Percentiles rank a stretch among this genome's conserved stretches.
These are phyloP conservation scores for Platichthys flesus DNA, from an alignment of 2,113 vertebrate species.

Conservation along the genomic window DNA sequence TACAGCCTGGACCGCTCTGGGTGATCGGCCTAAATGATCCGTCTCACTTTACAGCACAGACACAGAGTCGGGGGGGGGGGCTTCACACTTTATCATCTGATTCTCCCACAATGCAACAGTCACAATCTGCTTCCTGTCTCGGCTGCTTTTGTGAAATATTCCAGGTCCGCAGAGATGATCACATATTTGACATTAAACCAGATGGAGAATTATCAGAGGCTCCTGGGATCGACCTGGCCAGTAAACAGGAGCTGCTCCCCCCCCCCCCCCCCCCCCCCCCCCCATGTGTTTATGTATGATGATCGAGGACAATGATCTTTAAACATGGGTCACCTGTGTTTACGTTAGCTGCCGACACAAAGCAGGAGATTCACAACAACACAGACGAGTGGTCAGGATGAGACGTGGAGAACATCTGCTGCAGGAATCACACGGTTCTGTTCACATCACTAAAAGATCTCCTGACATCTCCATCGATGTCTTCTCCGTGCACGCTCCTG, in stretches of 20 bases:
- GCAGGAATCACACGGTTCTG: too few species aligned
- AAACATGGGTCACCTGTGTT: slow-evolving; percentile 53
- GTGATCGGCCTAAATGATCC: slow-evolving; percentile 32
- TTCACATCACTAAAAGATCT: too few species aligned
- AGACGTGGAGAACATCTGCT: too few species aligned
- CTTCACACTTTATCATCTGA: neutral
- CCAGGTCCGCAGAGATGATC: slow-evolving; percentile 42
- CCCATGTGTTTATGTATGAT: neutral
- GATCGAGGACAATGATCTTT: slow-evolving; percentile 14
- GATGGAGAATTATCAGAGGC: slow-evolving; percentile 38
- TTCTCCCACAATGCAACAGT: neutral
- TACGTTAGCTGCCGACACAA: slow-evolving; percentile 10
- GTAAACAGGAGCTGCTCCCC: slow-evolving; percentile 35
- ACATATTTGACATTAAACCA: slow-evolving; percentile 61
- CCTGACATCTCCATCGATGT: too few species aligned
- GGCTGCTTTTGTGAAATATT: slow-evolving; percentile 16
- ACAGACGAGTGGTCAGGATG: too few species aligned
- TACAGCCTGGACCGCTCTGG: slow-evolving; percentile 39
- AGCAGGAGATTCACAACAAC: too few species aligned
- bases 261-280: neutral
- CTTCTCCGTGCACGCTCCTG: too few species aligned
- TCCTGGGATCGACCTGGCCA: slow-evolving; percentile 16
- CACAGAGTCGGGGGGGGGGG: neutral
- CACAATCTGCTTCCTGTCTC: slow-evolving; percentile 6
- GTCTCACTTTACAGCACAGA: slow-evolving; percentile 26